Base-by-base conservation (phyloP, 2,797 vertebrate genomes). In the Takifugu ocellatus region DNA sequence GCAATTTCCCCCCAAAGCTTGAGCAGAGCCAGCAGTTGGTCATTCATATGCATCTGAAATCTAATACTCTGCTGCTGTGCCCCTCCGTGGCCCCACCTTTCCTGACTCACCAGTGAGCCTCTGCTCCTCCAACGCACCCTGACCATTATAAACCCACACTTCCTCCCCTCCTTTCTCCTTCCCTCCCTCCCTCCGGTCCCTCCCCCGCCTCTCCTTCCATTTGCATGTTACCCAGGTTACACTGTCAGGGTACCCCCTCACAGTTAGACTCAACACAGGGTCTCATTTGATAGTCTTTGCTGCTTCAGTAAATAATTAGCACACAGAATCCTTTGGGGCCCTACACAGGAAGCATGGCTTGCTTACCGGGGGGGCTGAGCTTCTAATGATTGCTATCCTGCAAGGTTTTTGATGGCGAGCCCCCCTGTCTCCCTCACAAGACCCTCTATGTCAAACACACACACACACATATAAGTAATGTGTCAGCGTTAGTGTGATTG, bases 1-100 rank as follows among this genome's bases (percentile, higher is more conserved):
- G 83, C 79, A 85, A 86, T 88, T 89, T 84, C 87, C 79, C 79
- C 82, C 74, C 72, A 61, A 80, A 85, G 80, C 86, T 72, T 73
- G 82, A 84, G 79, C 77, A 51, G 79, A 87, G 72, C 74, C 86
- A 89, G 87, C 86, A 85, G 89, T 88, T 83, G 78, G 84, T 87
- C 84, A 91, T 92, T 92, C 88, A 89, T 88, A 90, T 91, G 89
- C 83, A 89, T 89, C 83, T 90, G 89, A 91, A 92, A 91, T 88
- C 88, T 90, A 92, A 92, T 89, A 89, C 90, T 79, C 76, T 66
- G 77, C 82, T 71, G 72, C 81, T 77, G 79, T 84, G 83, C 71
- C 84, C 82, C 83, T 66, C 68, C 5, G 59, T 56, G 68, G 78
- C 85, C 82, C 85, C 82, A 84, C 82, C 85, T 84, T 74, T 78